Evolutionary conservation across 2,113 vertebrate genomes (phyloP).

Genomic region (Xiphias gladius): DNA sequence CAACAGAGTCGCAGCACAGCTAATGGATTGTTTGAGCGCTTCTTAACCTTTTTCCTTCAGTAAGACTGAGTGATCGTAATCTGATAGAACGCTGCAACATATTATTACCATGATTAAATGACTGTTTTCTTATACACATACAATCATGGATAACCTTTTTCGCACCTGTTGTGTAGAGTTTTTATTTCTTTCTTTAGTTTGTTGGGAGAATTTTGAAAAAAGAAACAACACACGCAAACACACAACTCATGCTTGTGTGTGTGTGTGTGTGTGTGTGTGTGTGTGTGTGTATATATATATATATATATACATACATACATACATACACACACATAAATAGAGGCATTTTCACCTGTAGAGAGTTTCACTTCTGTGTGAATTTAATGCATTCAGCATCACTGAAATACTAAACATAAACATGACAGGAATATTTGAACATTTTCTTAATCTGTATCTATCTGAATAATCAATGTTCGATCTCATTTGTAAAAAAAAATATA

Average conservation of each 20-base stretch:
- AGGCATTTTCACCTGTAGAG: too few species aligned
- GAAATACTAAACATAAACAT: not conserved
- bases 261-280: too few species aligned
- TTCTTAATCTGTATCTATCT: not conserved
- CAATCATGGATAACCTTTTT: not conserved
- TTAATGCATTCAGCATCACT: not conserved
- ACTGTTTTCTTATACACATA: conserved; percentile 6
- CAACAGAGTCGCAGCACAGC: conserved; percentile 19
- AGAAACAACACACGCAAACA: too few species aligned
- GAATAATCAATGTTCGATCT: not conserved
- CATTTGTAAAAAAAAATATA: conserved; percentile 34
- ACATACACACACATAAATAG: too few species aligned
- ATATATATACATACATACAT: too few species aligned
- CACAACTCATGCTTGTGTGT: too few species aligned
- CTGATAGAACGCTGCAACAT: conserved; percentile 22
- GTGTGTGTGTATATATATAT: too few species aligned
- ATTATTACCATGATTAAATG: conserved; percentile 31
- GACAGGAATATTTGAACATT: not conserved
- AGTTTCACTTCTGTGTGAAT: not conserved
- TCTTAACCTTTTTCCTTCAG: conserved; percentile 50
- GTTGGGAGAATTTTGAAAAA: not conserved
- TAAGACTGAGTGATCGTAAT: conserved; percentile 16
- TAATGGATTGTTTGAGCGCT: conserved; percentile 60
- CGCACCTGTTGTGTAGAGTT: not conserved
- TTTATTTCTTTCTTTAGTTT: not conserved